Base-by-base conservation (phyloP, 2,888 invertebrate species). In the Eupithecia exiguata region DNA sequence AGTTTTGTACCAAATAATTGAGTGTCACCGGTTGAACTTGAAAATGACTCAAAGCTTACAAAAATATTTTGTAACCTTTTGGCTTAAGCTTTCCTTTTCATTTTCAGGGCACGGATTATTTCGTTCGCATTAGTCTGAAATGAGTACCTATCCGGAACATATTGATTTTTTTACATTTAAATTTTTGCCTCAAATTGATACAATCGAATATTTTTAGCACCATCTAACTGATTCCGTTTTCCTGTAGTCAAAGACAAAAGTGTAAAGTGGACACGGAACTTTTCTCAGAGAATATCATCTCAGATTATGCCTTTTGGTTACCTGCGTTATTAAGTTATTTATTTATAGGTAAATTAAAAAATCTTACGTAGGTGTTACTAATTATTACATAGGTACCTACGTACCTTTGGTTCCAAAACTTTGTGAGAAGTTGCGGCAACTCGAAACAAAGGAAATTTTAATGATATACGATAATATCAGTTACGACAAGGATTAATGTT, bases 361-460 rank as follows among this genome's bases (percentile, higher is more conserved):
- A 25, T 58, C 25, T 58, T 62, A 6, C 35, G 18, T 7, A 9
- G 18, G 38, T 40, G 65, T 66, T 14, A 66, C 21, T 66, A 16
- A 66, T 66, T 66, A 65, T 40, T 21, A 43, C 21, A 12, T n/a
- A 36, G 66, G 6, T 21, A 66, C n/a, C 46, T 49, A 49, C 9
- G n/a, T 21, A 65, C n/a, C 18, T 66, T 3, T 18, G 65, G 30
- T 62, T 62, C 18, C 16, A 6, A 25, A 66, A 66, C 67, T 53
- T 69, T 69, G 69, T 68, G 30, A 16, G 61, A 68, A 40, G 65
- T 67, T 66, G 70, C 68, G 71, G 21, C 4, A 40, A 38, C 21
- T 40, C 40, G 25, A 43, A 38, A 65, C 63, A 66, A 66, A 16
- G 25, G 38, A 40, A 66, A 58, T 58, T 58, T 58, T 58, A 58